Percentiles rank a stretch among this genome's conserved stretches.
These are phyloP conservation scores for Myripristis murdjan DNA, from an alignment of 2,797 vertebrate species.

Conservation along the genomic window DNA sequence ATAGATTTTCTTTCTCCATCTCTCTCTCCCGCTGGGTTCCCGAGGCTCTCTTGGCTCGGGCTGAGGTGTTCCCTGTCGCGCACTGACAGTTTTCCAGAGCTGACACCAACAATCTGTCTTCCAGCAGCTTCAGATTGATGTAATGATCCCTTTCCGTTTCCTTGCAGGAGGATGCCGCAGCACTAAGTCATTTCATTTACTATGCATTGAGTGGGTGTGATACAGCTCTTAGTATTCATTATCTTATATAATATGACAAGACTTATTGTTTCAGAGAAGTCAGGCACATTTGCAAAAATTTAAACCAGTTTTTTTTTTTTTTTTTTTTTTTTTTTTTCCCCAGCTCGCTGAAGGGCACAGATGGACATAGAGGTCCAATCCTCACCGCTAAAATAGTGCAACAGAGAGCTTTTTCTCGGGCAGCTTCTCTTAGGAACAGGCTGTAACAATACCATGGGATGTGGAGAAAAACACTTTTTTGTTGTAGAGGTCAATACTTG, in stretches of 20 bases:
- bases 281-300: constrained; percentile 6
- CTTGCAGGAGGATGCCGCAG: constrained; percentile 4
- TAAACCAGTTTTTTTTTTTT: constrained; percentile 3
- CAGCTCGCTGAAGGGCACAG: not conserved
- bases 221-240: constrained; percentile 33
- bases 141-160: constrained; percentile 25
- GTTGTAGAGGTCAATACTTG: not conserved
- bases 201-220: constrained; percentile 28
- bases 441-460: not conserved
- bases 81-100: constrained; percentile 39
- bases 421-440: not conserved
- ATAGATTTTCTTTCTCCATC: constrained; percentile 1
- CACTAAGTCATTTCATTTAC: constrained; percentile 26
- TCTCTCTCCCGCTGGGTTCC: not conserved
- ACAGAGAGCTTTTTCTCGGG: not conserved
- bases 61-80: constrained; percentile 29
- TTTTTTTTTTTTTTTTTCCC: too few relatives aligned
- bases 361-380: not conserved
- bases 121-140: constrained; percentile 42
- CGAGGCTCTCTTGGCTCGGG: not conserved
- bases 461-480: not conserved
- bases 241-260: constrained; percentile 20
- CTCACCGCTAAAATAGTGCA: not conserved
- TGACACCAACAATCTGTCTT: constrained; percentile 42
- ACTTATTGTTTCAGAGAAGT: constrained; percentile 8